phyloP scores from a whole-genome alignment of 1,140 invertebrate species.

The Lasioglossum baleicum region DNA sequence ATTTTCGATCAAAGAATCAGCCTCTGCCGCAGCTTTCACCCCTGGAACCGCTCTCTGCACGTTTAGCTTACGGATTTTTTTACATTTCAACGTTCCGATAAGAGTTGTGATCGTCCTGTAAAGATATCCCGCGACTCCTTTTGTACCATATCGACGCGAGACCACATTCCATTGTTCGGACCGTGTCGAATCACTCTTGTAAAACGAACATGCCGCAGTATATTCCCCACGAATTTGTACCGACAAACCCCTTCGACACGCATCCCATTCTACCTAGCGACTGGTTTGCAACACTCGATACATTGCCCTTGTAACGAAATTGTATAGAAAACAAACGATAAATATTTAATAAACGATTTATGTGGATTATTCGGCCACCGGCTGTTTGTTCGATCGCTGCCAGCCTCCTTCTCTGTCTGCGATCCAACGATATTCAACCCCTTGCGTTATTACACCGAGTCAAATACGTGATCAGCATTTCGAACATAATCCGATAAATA shows the following conservation, averaged over 20 bases:
- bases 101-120: conserved; percentile 25
- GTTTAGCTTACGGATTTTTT: conserved; percentile 20
- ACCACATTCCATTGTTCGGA: conserved; percentile 24
- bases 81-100: conserved; percentile 16
- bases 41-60: not conserved
- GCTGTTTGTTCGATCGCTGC: no score
- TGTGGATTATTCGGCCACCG: conserved; percentile 20
- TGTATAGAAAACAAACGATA: conserved; percentile 50
- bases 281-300: conserved; percentile 46
- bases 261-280: conserved; percentile 17
- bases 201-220: conserved; percentile 4
- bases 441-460: no score
- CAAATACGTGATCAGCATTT: no score
- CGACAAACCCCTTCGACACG: not conserved
- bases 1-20: not conserved
- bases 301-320: conserved; percentile 35
- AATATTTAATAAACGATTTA: conserved; percentile 51
- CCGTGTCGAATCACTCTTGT: conserved; percentile 1
- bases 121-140: conserved; percentile 23
- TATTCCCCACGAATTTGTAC: conserved; percentile 8
- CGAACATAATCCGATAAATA: no score
- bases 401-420: no score
- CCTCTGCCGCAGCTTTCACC: not conserved
- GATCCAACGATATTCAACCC: no score
- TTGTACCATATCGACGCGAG: conserved; percentile 25